Base-by-base conservation (phyloP, 2,797 vertebrate species). In the Ceryle rudis region DNA sequence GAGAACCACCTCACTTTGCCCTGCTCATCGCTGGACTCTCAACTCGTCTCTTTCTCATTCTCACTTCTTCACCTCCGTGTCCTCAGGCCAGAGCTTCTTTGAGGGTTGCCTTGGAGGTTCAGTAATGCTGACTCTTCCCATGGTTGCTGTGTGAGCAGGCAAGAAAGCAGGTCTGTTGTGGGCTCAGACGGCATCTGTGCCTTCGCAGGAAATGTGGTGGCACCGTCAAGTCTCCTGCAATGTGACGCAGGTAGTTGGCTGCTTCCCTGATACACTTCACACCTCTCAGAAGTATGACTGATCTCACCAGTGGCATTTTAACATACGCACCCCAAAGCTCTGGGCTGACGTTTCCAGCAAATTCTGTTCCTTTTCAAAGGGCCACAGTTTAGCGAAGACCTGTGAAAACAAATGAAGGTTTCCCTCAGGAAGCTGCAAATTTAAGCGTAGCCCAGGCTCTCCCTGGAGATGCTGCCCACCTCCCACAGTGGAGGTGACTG, bases 191-290 rank as follows among this genome's bases (percentile, higher is more conserved):
- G 86, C 74, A 44, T 72, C 93, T 93, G 95, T 35, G 93, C 86
- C 91, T 80, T 35, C 1, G 13, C 87, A 72, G 91, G 89, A 78
- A 62, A 42, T n/a, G 92, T 7, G 89, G 94, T n/a, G 92, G 83
- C 79, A 73, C 73, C 82, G 9, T 52, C 25, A 51, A 25, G 81
- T 64, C 94, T 95, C 74, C 83, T 14, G 86, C 79, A 7, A 7
- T 42, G 39, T 97, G 96, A 93, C 95, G 95, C 96, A 95, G 96
- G 87, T 77, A 47, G 79, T 70, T 96, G 96, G 95, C 96, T 94
- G 87, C 95, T 83, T 89, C 95, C 67, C 89, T 71, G 89, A 49
- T 46, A 6, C 79, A 2, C 95, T 96, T 97, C 95, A 95, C 96
- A 95, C 94, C 94, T 91, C 96, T 83, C 94, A 64, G 89, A 33